A percentile compares a stretch with the other conserved stretches of the same genome.
Evolutionary conservation across 2,797 vertebrate species (phyloP).

Genomic region (Cyprinodon diabolis): DNA sequence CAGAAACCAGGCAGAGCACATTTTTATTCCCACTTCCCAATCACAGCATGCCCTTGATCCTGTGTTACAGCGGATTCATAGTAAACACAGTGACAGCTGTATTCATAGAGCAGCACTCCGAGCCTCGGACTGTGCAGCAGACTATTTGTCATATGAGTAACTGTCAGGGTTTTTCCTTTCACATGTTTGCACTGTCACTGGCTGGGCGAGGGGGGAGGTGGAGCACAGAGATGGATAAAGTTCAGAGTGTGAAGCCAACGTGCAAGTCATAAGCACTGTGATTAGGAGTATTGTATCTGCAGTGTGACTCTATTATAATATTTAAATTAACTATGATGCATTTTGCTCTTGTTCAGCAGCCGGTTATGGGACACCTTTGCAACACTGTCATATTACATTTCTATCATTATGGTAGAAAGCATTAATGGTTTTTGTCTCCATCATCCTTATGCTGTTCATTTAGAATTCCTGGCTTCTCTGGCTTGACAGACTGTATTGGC

Average conservation of each 20-base stretch:
- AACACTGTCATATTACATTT: slow-evolving; percentile 1
- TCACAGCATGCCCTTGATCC: slow-evolving; percentile 72
- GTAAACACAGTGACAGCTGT: slow-evolving; percentile 75
- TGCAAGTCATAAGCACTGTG: slow-evolving; percentile 3
- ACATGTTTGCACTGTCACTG: slow-evolving; percentile 27
- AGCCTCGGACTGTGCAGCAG: slow-evolving; percentile 50
- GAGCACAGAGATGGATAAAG: slow-evolving; percentile 7
- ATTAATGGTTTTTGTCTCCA: slow-evolving; percentile 7
- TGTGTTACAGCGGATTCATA: slow-evolving; percentile 70
- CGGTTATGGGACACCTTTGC: background rate
- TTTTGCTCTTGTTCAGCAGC: slow-evolving; percentile 1
- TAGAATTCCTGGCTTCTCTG: background rate
- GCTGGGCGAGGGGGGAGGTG: slow-evolving; percentile 36
- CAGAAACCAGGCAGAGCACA: slow-evolving; percentile 43
- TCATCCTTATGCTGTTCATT: slow-evolving; percentile 1
- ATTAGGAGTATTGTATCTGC: slow-evolving; percentile 9
- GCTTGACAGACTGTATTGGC: background rate
- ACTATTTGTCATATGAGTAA: slow-evolving; percentile 70
- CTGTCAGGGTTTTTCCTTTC: slow-evolving; percentile 53
- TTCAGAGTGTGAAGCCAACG: slow-evolving; percentile 9
- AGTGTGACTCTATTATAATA: background rate
- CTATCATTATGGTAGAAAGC: background rate
- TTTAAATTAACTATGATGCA: slow-evolving; percentile 2
- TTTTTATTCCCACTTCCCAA: slow-evolving; percentile 63
- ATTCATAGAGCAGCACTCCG: slow-evolving; percentile 68